Conservation (phyloP, 2,113 vertebrate genomes). For the Protomyctophum bolini region DNA sequence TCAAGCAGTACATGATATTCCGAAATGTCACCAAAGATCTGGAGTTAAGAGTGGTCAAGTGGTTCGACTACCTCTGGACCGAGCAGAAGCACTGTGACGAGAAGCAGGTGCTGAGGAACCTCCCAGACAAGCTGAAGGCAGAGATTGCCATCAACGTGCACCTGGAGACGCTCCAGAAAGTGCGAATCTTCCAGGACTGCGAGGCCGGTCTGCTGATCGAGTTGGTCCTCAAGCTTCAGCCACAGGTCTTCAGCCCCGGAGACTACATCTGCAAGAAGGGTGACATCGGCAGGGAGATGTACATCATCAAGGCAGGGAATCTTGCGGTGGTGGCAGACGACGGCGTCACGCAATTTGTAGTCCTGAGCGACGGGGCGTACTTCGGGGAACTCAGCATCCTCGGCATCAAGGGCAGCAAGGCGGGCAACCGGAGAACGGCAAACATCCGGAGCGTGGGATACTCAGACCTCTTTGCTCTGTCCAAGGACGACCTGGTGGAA, state of each 20-base stretch:
- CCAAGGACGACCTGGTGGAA: conserved; percentile 75
- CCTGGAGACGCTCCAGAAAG: conserved; percentile 66
- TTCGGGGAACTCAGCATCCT: conserved; percentile 77
- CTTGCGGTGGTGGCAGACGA: conserved; percentile 73
- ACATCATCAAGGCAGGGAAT: conserved; percentile 73
- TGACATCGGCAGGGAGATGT: conserved; percentile 75
- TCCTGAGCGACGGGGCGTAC: conserved; percentile 73
- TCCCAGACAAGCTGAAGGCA: conserved; percentile 73
- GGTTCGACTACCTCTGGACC: conserved; percentile 76
- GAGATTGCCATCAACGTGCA: conserved; percentile 75
- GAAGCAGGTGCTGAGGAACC: conserved; percentile 68
- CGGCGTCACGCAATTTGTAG: conserved; percentile 72
- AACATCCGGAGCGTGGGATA: conserved; percentile 77
- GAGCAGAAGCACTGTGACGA: conserved; percentile 72
- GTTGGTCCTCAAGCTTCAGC: conserved; percentile 73
- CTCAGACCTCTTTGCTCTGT: conserved; percentile 72
- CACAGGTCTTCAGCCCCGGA: conserved; percentile 73
- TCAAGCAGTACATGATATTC: conserved; percentile 75
- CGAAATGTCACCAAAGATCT: conserved; percentile 71
- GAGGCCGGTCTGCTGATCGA: conserved; percentile 71
- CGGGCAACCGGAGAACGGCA: conserved; percentile 72
- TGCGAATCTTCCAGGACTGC: conserved; percentile 75
- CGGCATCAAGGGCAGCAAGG: conserved; percentile 75
- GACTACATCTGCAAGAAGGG: conserved; percentile 77
- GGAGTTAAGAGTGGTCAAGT: conserved; percentile 69